Evolutionary conservation across 2,113 vertebrate species (phyloP), one percentile per base, ranked within the genome.

Genomic region (Amphiprion ocellaris): DNA sequence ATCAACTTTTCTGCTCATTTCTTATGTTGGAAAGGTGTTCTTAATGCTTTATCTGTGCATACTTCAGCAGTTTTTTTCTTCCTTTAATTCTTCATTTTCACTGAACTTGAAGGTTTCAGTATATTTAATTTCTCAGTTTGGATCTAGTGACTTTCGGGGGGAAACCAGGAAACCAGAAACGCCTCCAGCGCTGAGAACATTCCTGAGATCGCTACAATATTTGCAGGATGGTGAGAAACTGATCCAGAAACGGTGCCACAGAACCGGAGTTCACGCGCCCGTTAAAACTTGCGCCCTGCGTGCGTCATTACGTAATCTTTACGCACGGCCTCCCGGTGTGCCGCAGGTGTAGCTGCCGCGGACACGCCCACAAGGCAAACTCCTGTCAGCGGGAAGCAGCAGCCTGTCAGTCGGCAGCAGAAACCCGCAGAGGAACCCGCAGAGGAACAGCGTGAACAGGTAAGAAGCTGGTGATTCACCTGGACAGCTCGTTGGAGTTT

Each of bases 351-450:
- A 62, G 62, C 24, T 53, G 30, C 30, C 3, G 3, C 0, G 69
- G 74, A 14, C 53, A 58, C 91, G 19, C 90, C 93, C 89, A 88
- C 59, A 73, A 69, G 56, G 70, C 73, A 77, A 86, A 90, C 81
- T 87, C 46, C 75, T 79, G 67, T 74, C 78, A 44, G 70, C 4
- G 47, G 21, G 17, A 7, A 4, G 1, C 4, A 0, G 16, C 33
- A 69, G 69, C 14, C 66, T 24, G 81, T 71, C 89, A 90, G 77
- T 69, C 70, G 1, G 15, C 52, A 67, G 46, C 54, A 16, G 77
- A 70, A 33, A 59, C 19, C 2, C 47, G 47, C 30, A 21, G 21
- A 16, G 77, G 68, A 33, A 59, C 19, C 2, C 47, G 47, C 30
- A 23, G 66, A 44, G 70, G 60, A 58, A 23, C 14, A 66, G 4